Percentiles rank a stretch among this genome's conserved stretches.
These are phyloP conservation scores for Rhyzopertha dominica DNA, from an alignment of 1,140 invertebrate genomes.

Conservation along the genomic window DNA sequence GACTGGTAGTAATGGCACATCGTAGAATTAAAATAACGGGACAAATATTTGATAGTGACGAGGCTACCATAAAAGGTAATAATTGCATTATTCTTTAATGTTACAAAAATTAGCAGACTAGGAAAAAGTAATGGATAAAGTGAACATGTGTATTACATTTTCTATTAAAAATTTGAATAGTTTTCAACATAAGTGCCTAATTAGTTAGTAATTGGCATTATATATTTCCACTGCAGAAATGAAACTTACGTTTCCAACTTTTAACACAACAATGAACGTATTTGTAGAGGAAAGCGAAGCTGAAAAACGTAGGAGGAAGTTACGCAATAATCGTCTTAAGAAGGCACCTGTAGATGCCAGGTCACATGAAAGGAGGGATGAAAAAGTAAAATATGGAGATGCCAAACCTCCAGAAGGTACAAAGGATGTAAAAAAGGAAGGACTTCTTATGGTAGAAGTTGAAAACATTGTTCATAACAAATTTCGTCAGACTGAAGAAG, in stretches of 20 bases:
- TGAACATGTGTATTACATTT: too few species aligned
- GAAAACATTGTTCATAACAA: conserved; percentile 90
- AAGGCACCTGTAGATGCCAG: conserved; percentile 16
- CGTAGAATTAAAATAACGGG: conserved; percentile 77
- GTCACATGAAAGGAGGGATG: conserved; percentile 16
- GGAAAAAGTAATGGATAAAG: too few species aligned
- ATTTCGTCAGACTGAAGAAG: conserved; percentile 89
- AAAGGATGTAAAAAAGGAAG: conserved; percentile 30
- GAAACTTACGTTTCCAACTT: conserved; percentile 57
- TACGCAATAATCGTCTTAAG: conserved; percentile 44
- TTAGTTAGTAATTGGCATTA: conserved; percentile 6
- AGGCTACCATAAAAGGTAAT: conserved; percentile 38
- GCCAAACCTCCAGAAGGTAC: conserved; percentile 33
- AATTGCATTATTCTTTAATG: background rate
- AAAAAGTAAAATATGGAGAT: too few species aligned
- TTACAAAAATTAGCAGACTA: background rate
- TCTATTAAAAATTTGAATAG: background rate
- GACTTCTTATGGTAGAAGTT: conserved; percentile 88
- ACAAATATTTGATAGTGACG: conserved; percentile 67
- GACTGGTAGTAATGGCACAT: conserved; percentile 92
- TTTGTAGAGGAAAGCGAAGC: conserved; percentile 54
- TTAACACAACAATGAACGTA: conserved; percentile 64
- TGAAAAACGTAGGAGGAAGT: conserved; percentile 51
- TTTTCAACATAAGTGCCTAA: too few species aligned
- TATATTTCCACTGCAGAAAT: conserved; percentile 42